These are phyloP conservation scores for Oncopodura yosiiana DNA, from an alignment of 1,140 invertebrate genomes.

Conservation along the genomic window DNA sequence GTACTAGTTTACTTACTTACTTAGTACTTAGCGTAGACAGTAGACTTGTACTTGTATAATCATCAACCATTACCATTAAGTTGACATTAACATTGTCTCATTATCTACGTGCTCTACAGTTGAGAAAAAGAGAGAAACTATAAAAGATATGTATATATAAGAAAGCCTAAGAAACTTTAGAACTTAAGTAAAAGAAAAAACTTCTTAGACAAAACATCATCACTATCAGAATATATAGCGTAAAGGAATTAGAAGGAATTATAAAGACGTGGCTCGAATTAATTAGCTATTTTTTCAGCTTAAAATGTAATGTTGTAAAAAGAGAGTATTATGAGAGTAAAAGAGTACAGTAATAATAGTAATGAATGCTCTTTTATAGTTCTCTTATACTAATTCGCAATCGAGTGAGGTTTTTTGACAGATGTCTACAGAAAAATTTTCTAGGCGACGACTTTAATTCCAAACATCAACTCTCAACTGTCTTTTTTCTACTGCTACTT, in stretches of 20 bases:
- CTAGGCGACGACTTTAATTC: constrained; percentile 12
- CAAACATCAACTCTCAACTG: neutral
- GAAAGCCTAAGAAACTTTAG: no score
- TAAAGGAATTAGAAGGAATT: constrained; percentile 20
- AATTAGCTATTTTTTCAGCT: constrained; percentile 24
- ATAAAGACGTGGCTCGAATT: constrained; percentile 28
- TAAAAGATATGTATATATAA: no score
- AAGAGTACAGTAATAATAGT: neutral
- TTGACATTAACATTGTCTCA: neutral
- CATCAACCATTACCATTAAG: no score
- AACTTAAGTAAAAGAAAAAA: no score
- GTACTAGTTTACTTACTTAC: no score
- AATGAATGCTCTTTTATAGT: no score
- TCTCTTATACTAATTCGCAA: constrained; percentile 30
- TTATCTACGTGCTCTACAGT: neutral
- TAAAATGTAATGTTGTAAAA: neutral
- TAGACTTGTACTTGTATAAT: no score
- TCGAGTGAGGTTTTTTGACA: constrained; percentile 22
- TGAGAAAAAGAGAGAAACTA: neutral
- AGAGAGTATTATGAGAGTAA: neutral
- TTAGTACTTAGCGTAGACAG: no score
- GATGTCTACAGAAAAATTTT: constrained; percentile 14
- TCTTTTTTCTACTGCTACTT: neutral
- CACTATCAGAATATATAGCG: no score
- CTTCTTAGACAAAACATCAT: no score